Conservation (phyloP, 1,140 invertebrate species). For the Habropoda laboriosa region DNA sequence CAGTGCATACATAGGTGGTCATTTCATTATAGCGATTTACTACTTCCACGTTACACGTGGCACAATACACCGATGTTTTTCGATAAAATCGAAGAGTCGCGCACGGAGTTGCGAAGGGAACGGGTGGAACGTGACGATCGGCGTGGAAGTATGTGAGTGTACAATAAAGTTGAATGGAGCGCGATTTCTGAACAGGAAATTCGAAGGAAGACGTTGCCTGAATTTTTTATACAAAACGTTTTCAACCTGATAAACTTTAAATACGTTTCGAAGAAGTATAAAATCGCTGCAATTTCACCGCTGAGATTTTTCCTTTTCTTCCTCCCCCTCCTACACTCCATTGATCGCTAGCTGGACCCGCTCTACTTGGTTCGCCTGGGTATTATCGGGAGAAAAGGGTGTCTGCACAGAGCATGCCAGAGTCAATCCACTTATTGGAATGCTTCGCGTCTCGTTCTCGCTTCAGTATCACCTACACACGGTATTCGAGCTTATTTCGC, state of each 20-base stretch:
- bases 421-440: constrained; percentile 78
- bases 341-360: constrained; percentile 44
- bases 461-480: constrained; percentile 60
- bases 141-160: constrained; percentile 15
- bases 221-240: constrained; percentile 38
- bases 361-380: constrained; percentile 54
- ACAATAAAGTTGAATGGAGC: constrained; percentile 19
- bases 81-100: constrained; percentile 30
- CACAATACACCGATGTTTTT: background rate
- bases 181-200: constrained; percentile 33
- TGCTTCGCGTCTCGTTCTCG: constrained; percentile 70
- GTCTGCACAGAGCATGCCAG: constrained; percentile 59
- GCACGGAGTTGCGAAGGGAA: background rate
- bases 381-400: constrained; percentile 64
- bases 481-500: constrained; percentile 66
- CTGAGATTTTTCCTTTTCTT: constrained; percentile 26
- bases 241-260: constrained; percentile 40
- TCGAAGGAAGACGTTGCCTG: constrained; percentile 19
- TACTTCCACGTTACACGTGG: background rate
- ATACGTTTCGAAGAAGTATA: constrained; percentile 31
- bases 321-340: background rate
- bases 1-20: no score
- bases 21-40: background rate
- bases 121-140: constrained; percentile 30
- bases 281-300: constrained; percentile 38